phyloP scores from a whole-genome alignment of 53 echinoderm and acorn worm genomes.

The Hippasteria phrygiana region DNA sequence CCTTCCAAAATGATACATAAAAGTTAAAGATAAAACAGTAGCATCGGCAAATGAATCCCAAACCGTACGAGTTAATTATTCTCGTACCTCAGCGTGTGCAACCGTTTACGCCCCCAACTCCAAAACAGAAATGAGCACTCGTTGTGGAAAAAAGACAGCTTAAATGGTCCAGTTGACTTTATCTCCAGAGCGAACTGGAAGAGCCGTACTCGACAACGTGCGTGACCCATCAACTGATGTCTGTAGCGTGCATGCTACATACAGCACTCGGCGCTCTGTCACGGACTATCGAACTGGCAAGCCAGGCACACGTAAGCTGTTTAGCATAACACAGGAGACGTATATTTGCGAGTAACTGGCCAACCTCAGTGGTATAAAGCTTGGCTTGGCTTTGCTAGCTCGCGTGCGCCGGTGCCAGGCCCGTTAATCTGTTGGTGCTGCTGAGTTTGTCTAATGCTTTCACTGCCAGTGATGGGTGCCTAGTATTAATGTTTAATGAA shows the following conservation, averaged over 20 bases:
- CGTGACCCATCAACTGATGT: slow-evolving; percentile 17
- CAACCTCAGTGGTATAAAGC: not conserved
- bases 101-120: slow-evolving; percentile 17
- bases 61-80: not conserved
- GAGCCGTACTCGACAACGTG: not conserved
- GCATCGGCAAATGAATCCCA: not conserved
- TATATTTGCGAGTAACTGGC: not conserved
- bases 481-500: slow-evolving; percentile 13
- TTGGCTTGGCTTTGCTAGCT: not conserved
- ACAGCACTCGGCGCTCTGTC: not conserved
- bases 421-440: not conserved
- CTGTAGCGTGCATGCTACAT: not conserved
- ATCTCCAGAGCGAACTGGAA: not conserved
- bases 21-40: no score
- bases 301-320: slow-evolving; percentile 48
- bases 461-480: not conserved
- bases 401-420: not conserved
- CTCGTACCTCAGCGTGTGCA: slow-evolving; percentile 22
- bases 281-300: slow-evolving; percentile 50
- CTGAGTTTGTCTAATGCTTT: not conserved
- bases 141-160: slow-evolving; percentile 13
- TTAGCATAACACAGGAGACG: slow-evolving; percentile 50
- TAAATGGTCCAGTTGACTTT: not conserved
- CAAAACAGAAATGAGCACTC: slow-evolving; percentile 26
- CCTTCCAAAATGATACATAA: no score